phyloP scores from a whole-genome alignment of 1,140 invertebrate genomes.

The Pachypeltis micranthus region DNA sequence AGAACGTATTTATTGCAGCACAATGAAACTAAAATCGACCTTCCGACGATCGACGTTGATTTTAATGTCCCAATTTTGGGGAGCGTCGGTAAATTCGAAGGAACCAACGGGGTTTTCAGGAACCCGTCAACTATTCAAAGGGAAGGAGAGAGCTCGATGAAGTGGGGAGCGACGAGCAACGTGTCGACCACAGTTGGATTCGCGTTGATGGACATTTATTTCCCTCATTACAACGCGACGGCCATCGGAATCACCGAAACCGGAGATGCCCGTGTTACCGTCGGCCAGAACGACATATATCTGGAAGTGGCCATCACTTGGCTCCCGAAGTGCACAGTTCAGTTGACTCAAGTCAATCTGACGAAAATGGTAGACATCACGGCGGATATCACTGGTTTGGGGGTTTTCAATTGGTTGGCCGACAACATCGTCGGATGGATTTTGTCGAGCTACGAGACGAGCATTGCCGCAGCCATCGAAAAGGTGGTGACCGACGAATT shows the following conservation, averaged over 20 bases:
- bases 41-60: too few relatives aligned
- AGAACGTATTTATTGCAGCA: too few relatives aligned
- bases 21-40: too few relatives aligned
- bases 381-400: slow-evolving; percentile 5
- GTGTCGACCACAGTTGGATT: neutral
- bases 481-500: neutral
- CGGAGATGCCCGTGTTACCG: neutral
- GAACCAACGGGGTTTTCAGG: neutral
- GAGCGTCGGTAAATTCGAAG: neutral
- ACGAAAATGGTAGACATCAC: neutral
- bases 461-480: neutral
- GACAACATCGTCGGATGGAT: slow-evolving; percentile 1
- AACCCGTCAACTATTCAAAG: slow-evolving; percentile 5
- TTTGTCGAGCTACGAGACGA: neutral
- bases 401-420: neutral
- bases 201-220: neutral
- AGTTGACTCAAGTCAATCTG: neutral
- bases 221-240: neutral
- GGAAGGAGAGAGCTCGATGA: neutral
- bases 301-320: neutral
- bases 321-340: neutral
- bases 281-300: neutral
- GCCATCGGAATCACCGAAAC: neutral
- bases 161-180: too few relatives aligned
- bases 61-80: neutral